Evolutionary conservation across 2,888 invertebrate species (phyloP), one percentile per base, ranked within the genome.

Genomic region (Andrena trimmerana): DNA sequence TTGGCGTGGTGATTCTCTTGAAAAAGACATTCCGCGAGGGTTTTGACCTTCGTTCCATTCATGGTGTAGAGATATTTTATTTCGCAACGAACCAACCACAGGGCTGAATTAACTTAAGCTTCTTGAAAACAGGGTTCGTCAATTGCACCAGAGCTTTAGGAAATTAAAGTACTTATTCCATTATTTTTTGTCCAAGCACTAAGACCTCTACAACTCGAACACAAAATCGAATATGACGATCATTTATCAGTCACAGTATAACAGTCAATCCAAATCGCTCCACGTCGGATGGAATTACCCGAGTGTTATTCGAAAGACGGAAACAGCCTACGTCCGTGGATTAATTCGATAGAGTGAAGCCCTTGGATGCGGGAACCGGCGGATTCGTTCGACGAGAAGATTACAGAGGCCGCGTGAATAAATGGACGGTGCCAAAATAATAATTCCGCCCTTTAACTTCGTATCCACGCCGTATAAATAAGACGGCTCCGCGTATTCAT

Each of bases 401-500:
- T 71, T 67, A 67, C 67, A 27, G 36, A 16, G 54, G 5, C 66
- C 66, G 63, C 36, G 33, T 10, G 48, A 81, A 81, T 66, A 74
- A 83, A 83, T 68, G 78, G 57, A 67, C 68, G 62, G 63, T 75
- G 78, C 59, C 74, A 72, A 78, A 74, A 76, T 75, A 75, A 78
- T 84, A 78, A 78, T 84, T 84, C 83, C 83, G 60, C 54, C 70
- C 33, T 63, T 66, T 70, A 60, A 59, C n/a, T 78, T 7, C 42
- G 68, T 75, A 72, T 78, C 80, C 83, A 78, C 50, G 59, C 42
- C 73, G 50, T 65, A 78, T 65, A 70, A 85, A 77, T 79, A 83
- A 73, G 79, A 62, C 48, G 78, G 76, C 69, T 29, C 69, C 62
- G 36, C 59, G 78, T 79, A 88, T 85, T 81, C 88, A 83, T 88